Conservation (phyloP, 2,888 invertebrate species). For the Mycogona germanica region DNA sequence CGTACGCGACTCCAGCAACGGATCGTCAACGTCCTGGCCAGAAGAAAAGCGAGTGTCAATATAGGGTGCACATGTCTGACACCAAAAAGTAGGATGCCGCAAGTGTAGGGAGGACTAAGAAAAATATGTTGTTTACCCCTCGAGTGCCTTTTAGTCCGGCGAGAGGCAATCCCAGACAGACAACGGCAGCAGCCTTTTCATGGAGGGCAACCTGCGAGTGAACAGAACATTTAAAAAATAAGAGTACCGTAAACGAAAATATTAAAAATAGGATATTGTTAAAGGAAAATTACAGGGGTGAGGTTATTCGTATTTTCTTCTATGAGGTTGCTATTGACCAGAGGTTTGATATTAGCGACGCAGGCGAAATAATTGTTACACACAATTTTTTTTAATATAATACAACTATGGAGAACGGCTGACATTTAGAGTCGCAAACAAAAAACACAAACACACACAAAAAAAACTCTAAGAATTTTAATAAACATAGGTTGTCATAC, state of each 20-base stretch:
- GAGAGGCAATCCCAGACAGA: constrained; percentile 66
- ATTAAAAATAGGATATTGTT: neutral
- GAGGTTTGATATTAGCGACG: no score
- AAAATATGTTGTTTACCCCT: constrained; percentile 38
- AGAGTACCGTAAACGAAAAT: neutral
- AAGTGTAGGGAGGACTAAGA: neutral
- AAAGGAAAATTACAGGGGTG: no score
- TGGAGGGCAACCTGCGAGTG: constrained; percentile 47
- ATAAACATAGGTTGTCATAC: neutral
- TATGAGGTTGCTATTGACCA: no score
- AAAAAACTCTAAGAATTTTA: no score
- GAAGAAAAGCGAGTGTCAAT: neutral
- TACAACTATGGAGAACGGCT: no score
- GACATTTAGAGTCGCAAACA: neutral
- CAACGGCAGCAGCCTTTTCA: constrained; percentile 56
- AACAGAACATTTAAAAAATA: constrained; percentile 5
- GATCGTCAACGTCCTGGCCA: constrained; percentile 52
- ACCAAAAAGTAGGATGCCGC: neutral
- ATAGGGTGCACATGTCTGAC: neutral
- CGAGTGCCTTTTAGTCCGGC: constrained; percentile 56
- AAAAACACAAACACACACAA: no score
- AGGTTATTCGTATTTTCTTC: no score
- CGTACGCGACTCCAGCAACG: constrained; percentile 53
- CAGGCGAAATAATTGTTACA: no score
- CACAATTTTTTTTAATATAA: no score